Conservation (phyloP, 2,888 invertebrate genomes). For the Drosophila percnosoma region DNA sequence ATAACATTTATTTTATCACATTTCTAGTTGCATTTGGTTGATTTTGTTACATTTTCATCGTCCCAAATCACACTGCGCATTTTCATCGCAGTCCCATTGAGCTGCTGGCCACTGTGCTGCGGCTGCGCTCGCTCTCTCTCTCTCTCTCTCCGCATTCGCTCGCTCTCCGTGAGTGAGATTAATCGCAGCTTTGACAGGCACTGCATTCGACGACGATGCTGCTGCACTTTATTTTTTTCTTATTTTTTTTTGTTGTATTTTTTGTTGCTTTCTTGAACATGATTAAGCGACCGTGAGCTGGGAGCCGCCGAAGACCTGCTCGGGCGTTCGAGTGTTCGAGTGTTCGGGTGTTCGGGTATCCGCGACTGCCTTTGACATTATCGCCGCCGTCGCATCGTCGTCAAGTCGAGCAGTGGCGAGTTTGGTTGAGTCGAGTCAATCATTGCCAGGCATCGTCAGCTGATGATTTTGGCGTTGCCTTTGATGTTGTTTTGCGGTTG, state of each 20-base stretch:
- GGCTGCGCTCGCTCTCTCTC: slow-evolving; percentile 38
- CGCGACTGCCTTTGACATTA: slow-evolving; percentile 71
- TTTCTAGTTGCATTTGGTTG: background rate
- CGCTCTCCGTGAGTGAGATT: slow-evolving; percentile 81
- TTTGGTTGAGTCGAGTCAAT: slow-evolving; percentile 60
- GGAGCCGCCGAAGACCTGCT: slow-evolving; percentile 29
- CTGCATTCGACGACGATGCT: slow-evolving; percentile 63
- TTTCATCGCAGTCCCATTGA: slow-evolving; percentile 8
- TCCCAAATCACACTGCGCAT: background rate
- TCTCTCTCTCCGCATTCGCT: slow-evolving; percentile 31
- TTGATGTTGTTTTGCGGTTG: slow-evolving; percentile 65
- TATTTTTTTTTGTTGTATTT: slow-evolving; percentile 37
- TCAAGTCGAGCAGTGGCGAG: slow-evolving; percentile 16
- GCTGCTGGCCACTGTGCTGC: slow-evolving; percentile 28
- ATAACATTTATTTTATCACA: background rate
- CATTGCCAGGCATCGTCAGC: slow-evolving; percentile 56
- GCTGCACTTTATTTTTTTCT: slow-evolving; percentile 56
- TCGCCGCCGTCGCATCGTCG: slow-evolving; percentile 44
- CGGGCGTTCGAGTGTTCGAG: slow-evolving; percentile 17
- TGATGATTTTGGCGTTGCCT: slow-evolving; percentile 50
- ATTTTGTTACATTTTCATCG: background rate
- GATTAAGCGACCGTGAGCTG: slow-evolving; percentile 59
- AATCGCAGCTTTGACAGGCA: slow-evolving; percentile 81
- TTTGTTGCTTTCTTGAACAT: slow-evolving; percentile 47
- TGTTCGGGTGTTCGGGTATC: slow-evolving; percentile 26